Evolutionary conservation across 2,797 vertebrate species (phyloP).

Genomic region (Poecile montanus): DNA sequence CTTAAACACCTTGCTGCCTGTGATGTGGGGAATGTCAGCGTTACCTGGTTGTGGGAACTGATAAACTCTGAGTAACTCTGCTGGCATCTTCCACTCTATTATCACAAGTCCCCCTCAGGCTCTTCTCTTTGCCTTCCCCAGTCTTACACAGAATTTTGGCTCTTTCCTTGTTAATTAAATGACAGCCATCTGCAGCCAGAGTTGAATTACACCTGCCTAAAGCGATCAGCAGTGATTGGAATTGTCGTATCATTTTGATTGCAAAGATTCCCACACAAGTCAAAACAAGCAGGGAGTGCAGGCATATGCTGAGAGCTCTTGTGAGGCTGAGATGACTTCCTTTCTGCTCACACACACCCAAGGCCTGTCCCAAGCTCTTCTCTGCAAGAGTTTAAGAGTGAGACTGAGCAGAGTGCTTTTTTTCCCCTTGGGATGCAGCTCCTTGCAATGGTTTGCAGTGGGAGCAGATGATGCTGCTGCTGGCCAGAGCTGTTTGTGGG

Average conservation of each 20-base stretch:
- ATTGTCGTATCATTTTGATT: conserved; percentile 9
- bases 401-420: not conserved
- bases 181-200: conserved; percentile 38
- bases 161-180: conserved; percentile 49
- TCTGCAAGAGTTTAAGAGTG: not conserved
- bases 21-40: not conserved
- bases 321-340: not conserved
- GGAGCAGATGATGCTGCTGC: not conserved
- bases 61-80: not conserved
- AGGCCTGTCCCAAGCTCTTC: not conserved
- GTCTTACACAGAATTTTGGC: conserved; percentile 14
- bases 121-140: conserved; percentile 21
- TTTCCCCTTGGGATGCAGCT: not conserved
- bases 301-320: not conserved
- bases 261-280: conserved; percentile 40
- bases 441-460: not conserved
- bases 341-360: not conserved
- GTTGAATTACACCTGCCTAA: conserved; percentile 57
- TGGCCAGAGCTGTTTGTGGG: not conserved
- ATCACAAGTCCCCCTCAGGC: conserved; percentile 18
- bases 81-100: not conserved
- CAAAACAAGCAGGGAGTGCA: conserved; percentile 7
- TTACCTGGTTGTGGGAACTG: not conserved
- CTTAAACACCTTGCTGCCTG: not conserved
- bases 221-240: conserved; percentile 14